Percentiles rank a stretch among this genome's conserved stretches.
These are phyloP conservation scores for Eufriesea mexicana DNA, from an alignment of 1,140 invertebrate species.

Conservation along the genomic window DNA sequence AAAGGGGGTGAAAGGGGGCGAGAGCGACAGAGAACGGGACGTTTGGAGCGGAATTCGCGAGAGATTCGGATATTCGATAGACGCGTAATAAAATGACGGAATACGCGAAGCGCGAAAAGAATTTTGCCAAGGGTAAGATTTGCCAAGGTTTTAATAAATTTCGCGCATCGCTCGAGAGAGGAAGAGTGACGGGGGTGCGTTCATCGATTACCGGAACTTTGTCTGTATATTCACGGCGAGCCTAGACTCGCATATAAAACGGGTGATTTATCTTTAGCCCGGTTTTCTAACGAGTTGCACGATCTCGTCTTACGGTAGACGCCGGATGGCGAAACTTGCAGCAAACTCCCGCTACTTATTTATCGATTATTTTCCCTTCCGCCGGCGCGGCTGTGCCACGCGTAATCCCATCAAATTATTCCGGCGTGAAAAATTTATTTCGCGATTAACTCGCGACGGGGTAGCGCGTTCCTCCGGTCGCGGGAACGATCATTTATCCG, in stretches of 20 bases:
- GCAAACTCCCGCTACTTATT: constrained; percentile 4
- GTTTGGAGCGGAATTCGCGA: not conserved
- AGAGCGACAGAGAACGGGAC: not conserved
- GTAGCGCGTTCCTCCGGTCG: not conserved
- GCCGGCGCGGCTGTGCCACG: not conserved
- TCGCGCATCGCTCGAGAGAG: constrained; percentile 19
- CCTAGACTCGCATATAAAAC: constrained; percentile 57
- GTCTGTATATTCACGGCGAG: constrained; percentile 37
- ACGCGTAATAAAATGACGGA: constrained; percentile 38
- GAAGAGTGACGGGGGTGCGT: constrained; percentile 49
- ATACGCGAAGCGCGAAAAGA: constrained; percentile 4
- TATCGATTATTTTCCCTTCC: constrained; percentile 24
- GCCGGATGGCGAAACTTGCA: not conserved
- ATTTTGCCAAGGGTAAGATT: constrained; percentile 46
- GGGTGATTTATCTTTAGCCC: constrained; percentile 58
- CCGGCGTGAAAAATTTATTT: not conserved
- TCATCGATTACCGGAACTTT: constrained; percentile 62
- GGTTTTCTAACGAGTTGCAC: constrained; percentile 55
- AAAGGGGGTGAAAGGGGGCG: not conserved
- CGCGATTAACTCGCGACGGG: not conserved
- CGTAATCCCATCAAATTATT: constrained; percentile 13
- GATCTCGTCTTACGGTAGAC: constrained; percentile 21
- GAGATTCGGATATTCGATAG: constrained; percentile 11
- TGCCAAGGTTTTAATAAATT: constrained; percentile 60
- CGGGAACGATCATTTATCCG: not conserved